Evolutionary conservation across 2,113 vertebrate species (phyloP).

Genomic region (Sylvietta virens): DNA sequence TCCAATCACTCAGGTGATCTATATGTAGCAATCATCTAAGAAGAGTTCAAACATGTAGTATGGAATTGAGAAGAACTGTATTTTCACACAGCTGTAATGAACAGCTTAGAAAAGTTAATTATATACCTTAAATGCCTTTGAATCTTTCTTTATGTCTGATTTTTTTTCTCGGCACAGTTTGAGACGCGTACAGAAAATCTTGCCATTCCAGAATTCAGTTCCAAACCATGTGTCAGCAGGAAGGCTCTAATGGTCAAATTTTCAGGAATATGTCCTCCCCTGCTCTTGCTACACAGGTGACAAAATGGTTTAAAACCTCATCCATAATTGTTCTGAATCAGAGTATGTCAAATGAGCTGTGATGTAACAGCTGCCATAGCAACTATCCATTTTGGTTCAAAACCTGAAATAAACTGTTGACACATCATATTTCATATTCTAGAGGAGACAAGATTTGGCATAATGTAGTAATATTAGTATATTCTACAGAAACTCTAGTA

Average conservation of each 20-base stretch:
- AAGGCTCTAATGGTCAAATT: not conserved
- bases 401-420: not conserved
- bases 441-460: not conserved
- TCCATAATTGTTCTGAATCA: not conserved
- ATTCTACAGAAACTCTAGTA: not conserved
- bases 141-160: not conserved
- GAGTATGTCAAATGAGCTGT: not conserved
- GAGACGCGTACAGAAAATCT: not conserved
- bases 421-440: not conserved
- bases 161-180: not conserved
- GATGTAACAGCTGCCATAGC: not conserved
- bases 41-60: not conserved
- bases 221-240: not conserved
- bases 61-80: not conserved
- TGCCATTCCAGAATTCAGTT: not conserved
- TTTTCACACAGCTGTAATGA: not conserved
- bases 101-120: not conserved
- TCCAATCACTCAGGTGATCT: not conserved
- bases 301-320: not conserved
- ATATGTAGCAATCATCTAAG: not conserved
- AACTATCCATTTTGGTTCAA: not conserved
- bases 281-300: not conserved
- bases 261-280: not conserved
- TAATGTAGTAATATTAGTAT: not conserved
- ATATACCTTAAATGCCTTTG: not conserved